Conservation (phyloP, 2,888 invertebrate species). For the Dynastes maya region DNA sequence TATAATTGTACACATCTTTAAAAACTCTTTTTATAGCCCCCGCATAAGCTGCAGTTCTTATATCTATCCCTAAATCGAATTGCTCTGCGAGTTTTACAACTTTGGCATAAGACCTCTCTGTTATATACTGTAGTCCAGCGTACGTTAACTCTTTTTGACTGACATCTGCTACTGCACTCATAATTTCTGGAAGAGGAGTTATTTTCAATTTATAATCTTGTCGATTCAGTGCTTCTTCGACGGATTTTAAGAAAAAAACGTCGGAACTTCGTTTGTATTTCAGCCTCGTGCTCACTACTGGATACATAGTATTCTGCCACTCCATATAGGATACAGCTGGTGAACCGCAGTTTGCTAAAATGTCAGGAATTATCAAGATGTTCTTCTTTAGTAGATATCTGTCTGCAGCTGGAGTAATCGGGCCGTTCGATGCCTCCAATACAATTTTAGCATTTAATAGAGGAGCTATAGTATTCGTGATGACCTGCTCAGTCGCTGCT, state of each 20-base stretch:
- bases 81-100: conserved; percentile 28
- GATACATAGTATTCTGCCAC: conserved; percentile 92
- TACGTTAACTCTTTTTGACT: conserved; percentile 8
- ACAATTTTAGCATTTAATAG: conserved; percentile 91
- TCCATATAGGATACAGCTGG: conserved; percentile 95
- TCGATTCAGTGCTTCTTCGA: conserved; percentile 43
- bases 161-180: neutral
- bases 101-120: conserved; percentile 20
- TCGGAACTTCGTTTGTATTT: conserved; percentile 91
- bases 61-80: conserved; percentile 48
- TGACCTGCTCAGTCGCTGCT: conserved; percentile 93
- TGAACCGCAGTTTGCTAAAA: conserved; percentile 85
- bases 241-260: conserved; percentile 76
- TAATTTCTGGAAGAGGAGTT: conserved; percentile 31
- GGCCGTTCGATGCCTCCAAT: conserved; percentile 93
- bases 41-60: conserved; percentile 53
- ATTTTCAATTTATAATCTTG: conserved; percentile 40
- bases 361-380: conserved; percentile 86
- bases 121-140: conserved; percentile 23
- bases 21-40: conserved; percentile 51
- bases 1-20: conserved; percentile 42
- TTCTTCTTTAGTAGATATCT: conserved; percentile 81
- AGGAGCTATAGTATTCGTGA: conserved; percentile 88
- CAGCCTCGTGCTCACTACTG: conserved; percentile 88
- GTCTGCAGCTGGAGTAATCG: conserved; percentile 89